phyloP scores from a whole-genome alignment of 2,797 vertebrate species.

The Mycteria americana region DNA sequence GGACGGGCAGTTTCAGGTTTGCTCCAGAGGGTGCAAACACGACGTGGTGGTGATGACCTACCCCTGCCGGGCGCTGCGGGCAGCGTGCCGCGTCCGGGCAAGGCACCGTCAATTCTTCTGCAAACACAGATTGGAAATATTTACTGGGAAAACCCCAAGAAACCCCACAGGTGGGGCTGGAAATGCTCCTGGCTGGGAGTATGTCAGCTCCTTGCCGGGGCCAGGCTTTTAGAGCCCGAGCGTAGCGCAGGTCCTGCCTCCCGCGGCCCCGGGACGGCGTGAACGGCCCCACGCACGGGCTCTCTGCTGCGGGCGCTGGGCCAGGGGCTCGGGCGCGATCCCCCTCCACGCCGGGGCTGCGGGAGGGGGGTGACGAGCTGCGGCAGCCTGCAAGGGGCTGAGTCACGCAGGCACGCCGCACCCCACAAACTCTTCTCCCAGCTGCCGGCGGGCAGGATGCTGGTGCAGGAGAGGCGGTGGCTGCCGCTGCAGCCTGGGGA shows the following conservation, averaged over 20 bases:
- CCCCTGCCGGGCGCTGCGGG: fast-evolving
- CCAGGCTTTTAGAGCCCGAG: fast-evolving
- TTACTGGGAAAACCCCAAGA: background rate
- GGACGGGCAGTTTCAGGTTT: background rate
- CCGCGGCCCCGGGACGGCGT: fast-evolving
- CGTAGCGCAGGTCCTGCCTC: background rate
- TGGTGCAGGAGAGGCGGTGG: background rate
- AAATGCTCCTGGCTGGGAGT: background rate
- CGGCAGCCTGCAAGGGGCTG: fast-evolving
- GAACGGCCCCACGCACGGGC: fast-evolving
- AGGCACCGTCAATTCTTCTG: fast-evolving
- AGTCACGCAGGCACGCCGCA: fast-evolving
- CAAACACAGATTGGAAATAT: background rate
- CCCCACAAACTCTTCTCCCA: background rate
- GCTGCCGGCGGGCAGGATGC: background rate
- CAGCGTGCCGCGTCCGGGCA: fast-evolving
- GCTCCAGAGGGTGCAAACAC: background rate
- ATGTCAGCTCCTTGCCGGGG: background rate
- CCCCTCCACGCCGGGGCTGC: fast-evolving
- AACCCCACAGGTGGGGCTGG: background rate
- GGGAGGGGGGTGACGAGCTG: fast-evolving
- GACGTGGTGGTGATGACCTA: background rate
- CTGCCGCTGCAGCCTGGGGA: background rate
- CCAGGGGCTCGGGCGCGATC: background rate
- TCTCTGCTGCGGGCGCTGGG: background rate